Percentiles rank a stretch among this genome's conserved stretches.
phyloP scores from a whole-genome alignment of 2,113 vertebrate genomes.

The Psettodes erumei region DNA sequence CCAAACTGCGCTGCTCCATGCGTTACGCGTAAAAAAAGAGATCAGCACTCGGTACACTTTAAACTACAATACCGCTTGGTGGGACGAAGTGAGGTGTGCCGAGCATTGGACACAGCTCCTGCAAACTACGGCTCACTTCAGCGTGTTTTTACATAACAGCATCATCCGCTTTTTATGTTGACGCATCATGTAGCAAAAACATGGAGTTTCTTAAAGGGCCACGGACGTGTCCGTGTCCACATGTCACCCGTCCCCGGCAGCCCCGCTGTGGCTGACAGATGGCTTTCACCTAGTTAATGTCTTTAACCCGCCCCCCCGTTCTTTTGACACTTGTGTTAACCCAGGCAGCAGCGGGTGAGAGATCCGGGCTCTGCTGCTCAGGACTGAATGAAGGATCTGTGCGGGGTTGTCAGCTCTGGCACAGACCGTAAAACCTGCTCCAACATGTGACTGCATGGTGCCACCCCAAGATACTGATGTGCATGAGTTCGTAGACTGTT shows the following conservation, averaged over 20 bases:
- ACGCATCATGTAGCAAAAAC: constrained; percentile 86
- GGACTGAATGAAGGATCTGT: constrained; percentile 9
- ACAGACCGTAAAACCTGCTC: neutral
- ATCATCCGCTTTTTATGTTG: constrained; percentile 85
- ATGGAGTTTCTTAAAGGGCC: constrained; percentile 90
- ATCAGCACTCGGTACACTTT: neutral
- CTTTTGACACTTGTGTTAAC: constrained; percentile 51
- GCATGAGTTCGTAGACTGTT: neutral
- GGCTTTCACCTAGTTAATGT: constrained; percentile 52
- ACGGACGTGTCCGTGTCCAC: constrained; percentile 67
- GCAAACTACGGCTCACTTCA: constrained; percentile 75
- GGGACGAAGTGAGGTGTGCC: neutral
- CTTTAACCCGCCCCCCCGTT: constrained; percentile 25
- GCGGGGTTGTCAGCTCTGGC: constrained; percentile 8
- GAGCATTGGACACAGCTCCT: constrained; percentile 17
- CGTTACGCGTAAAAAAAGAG: constrained; percentile 36
- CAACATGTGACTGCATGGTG: constrained; percentile 38
- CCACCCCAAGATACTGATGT: constrained; percentile 8
- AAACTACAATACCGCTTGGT: neutral
- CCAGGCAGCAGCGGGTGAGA: constrained; percentile 8
- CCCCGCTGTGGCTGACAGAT: constrained; percentile 64
- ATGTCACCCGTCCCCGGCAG: constrained; percentile 62
- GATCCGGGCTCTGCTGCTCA: constrained; percentile 1
- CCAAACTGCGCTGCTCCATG: constrained; percentile 55
- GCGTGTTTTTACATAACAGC: constrained; percentile 86